phyloP scores from a whole-genome alignment of 2,113 vertebrate genomes.

The Neodon shergylaensis region DNA sequence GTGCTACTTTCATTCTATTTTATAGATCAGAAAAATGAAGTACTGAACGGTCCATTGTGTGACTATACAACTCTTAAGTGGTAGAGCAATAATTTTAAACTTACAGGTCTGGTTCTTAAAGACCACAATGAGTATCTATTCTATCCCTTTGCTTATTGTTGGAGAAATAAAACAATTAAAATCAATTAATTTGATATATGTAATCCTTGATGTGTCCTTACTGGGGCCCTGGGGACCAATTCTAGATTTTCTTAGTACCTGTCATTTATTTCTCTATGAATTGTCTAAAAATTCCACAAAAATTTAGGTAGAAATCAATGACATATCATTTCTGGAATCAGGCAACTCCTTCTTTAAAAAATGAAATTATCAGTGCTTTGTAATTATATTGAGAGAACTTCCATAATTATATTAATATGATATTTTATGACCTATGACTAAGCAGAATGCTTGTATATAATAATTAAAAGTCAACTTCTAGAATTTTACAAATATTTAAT shows the following conservation, averaged over 20 bases:
- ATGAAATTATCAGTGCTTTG: constrained; percentile 49
- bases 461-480: constrained; percentile 80
- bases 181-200: background rate
- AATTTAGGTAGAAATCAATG: constrained; percentile 23
- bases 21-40: constrained; percentile 38
- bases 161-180: constrained; percentile 38
- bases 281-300: constrained; percentile 16
- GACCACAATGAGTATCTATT: background rate
- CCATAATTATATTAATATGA: constrained; percentile 71
- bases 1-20: constrained; percentile 12
- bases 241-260: constrained; percentile 6
- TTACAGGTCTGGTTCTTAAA: background rate
- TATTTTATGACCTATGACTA: constrained; percentile 78
- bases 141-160: constrained; percentile 2
- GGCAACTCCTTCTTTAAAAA: constrained; percentile 22
- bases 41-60: background rate
- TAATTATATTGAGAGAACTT: constrained; percentile 70
- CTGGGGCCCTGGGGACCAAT: background rate
- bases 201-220: background rate
- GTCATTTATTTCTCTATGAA: constrained; percentile 25
- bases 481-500: constrained; percentile 83
- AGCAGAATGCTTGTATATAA: constrained; percentile 64
- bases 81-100: constrained; percentile 20
- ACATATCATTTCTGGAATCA: constrained; percentile 21
- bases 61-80: background rate